phyloP scores from a whole-genome alignment of 2,113 vertebrate species.

The Sakesphorus luctuosus region DNA sequence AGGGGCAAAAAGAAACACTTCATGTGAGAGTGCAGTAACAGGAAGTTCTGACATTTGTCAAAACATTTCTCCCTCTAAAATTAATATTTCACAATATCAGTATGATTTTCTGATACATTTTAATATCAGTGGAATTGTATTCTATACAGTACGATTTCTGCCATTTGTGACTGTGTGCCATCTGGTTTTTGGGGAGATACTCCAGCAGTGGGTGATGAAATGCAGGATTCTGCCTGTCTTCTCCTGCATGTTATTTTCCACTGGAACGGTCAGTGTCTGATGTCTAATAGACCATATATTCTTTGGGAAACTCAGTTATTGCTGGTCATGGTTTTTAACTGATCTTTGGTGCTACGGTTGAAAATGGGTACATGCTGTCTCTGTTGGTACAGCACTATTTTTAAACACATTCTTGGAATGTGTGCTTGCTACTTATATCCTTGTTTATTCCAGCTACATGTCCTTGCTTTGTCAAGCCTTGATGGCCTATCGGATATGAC shows the following conservation, averaged over 20 bases:
- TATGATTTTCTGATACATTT: background rate
- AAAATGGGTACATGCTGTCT: background rate
- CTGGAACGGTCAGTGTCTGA: background rate
- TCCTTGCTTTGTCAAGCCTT: background rate
- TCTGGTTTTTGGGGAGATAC: background rate
- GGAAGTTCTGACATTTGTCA: slow-evolving; percentile 39
- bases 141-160: background rate
- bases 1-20: background rate
- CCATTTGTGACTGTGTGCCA: background rate
- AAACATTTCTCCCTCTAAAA: background rate
- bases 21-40: background rate
- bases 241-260: background rate
- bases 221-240: background rate
- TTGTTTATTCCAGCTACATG: background rate
- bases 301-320: background rate
- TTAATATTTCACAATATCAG: background rate
- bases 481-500: background rate
- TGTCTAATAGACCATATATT: background rate
- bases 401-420: background rate
- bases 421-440: background rate
- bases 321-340: background rate
- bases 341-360: background rate
- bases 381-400: slow-evolving; percentile 24
- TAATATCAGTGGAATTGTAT: background rate
- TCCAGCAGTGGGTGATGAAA: background rate